Evolutionary conservation across 1,140 invertebrate species (phyloP), one percentile per base, ranked within the genome.

Genomic region (Bombus confusus): DNA sequence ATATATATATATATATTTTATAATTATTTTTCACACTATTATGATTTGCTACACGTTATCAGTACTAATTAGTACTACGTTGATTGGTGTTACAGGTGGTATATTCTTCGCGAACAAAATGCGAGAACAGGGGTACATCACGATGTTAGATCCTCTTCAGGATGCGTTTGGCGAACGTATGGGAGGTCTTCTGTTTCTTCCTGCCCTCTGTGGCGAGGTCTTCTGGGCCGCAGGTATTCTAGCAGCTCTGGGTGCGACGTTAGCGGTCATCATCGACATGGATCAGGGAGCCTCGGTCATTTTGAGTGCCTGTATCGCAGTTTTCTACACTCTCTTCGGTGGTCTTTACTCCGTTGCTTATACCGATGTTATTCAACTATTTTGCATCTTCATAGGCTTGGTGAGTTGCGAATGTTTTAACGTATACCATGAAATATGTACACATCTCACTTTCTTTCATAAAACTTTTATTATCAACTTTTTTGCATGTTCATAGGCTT

Each of bases 401-500:
- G 97, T 98, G 94, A 96, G 96, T 96, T 80, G 0, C 18, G 25
- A 68, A n/a, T 15, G 28, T 66, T 47, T 10, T 2, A 18, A 71
- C 25, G 18, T 22, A 52, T 52, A 52, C 5, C 47, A 52, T 52
- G 47, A 52, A 52, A 52, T 18, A 52, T 52, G 47, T 52, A 22
- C 18, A 22, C 47, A 4, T 22, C 8, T 22, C 5, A 22, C n/a
- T n/a, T n/a, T n/a, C n/a, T n/a, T n/a, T n/a, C n/a, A n/a, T n/a
- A n/a, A n/a, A n/a, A n/a, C n/a, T n/a, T n/a, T n/a, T n/a, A n/a
- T n/a, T n/a, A n/a, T 88, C 99, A 99, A 95, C 96, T 99, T 3
- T 99, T 99, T 96, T 99, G 99, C 95, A 99, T 99, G 93, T 99
- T 99, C 95, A 97, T 99, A 90, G 99, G 99, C 39, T 95, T 99